Conservation (phyloP, 2,113 vertebrate species). For the Megaptera novaeangliae region DNA sequence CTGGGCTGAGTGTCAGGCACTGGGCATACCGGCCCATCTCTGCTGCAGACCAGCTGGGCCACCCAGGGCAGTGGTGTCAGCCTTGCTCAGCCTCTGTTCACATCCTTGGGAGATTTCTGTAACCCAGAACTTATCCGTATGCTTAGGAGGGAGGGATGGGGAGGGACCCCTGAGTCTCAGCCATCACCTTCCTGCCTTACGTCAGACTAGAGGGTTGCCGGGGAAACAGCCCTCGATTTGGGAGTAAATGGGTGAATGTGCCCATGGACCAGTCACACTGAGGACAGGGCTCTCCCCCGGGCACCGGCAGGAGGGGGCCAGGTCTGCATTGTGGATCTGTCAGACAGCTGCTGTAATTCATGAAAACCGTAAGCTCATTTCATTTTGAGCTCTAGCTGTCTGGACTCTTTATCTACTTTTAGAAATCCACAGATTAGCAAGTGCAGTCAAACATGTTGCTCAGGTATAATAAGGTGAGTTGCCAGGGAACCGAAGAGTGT, state of each 20-base stretch:
- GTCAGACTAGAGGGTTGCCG: not conserved
- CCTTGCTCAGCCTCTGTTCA: not conserved
- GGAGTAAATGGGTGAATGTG: not conserved
- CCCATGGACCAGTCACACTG: not conserved
- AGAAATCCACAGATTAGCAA: constrained; percentile 8
- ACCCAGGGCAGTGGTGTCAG: fast-evolving
- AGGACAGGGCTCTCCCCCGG: not conserved
- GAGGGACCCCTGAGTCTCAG: not conserved
- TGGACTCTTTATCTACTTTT: constrained; percentile 12
- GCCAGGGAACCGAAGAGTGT: not conserved
- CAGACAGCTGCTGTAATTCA: not conserved
- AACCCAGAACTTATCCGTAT: not conserved
- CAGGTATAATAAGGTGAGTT: not conserved
- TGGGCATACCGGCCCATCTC: not conserved
- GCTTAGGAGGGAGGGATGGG: not conserved
- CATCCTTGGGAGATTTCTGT: not conserved
- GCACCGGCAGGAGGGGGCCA: not conserved
- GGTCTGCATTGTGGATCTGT: not conserved
- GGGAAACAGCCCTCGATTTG: not conserved
- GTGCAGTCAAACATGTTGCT: not conserved
- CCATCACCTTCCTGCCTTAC: not conserved
- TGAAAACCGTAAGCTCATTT: not conserved
- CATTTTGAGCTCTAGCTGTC: not conserved
- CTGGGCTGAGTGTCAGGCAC: not conserved
- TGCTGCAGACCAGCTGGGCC: not conserved